phyloP scores from a whole-genome alignment of 2,888 invertebrate species.

The Xylophagus ater region DNA sequence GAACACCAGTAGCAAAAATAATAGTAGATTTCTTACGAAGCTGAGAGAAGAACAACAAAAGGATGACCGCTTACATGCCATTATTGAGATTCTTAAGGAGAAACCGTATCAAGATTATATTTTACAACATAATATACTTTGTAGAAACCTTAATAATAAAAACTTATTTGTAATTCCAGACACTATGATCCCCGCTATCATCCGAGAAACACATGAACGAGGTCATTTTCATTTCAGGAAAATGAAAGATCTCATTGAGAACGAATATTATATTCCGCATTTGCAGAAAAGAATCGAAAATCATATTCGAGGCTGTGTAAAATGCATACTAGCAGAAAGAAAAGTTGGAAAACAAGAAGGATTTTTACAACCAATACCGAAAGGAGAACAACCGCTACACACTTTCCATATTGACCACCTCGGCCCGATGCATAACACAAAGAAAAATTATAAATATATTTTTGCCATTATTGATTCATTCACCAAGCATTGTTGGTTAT shows the following conservation, averaged over 20 bases:
- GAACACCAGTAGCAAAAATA: not conserved
- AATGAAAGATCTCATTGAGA: not conserved
- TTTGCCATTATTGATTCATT: constrained; percentile 26
- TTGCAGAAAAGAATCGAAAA: not conserved
- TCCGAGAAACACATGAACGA: constrained; percentile 11
- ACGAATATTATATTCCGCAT: not conserved
- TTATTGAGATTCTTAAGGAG: not conserved
- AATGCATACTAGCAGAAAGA: constrained; percentile 15
- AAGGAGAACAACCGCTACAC: constrained; percentile 22
- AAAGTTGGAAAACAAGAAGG: constrained; percentile 27
- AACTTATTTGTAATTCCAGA: constrained; percentile 14
- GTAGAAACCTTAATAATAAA: not conserved
- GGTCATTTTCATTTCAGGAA: constrained; percentile 13
- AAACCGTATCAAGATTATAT: not conserved
- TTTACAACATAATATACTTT: not conserved
- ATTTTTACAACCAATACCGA: constrained; percentile 24
- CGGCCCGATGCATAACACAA: constrained; percentile 24
- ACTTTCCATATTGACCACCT: constrained; percentile 28
- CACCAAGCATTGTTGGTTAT: constrained; percentile 28
- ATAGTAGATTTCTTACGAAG: not conserved
- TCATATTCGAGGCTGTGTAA: not conserved
- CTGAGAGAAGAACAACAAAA: not conserved
- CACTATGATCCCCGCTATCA: constrained; percentile 11
- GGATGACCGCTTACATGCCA: not conserved
- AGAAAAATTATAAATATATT: constrained; percentile 26